Conservation (phyloP, 1,140 invertebrate genomes). For the Drosophila watanabei region DNA sequence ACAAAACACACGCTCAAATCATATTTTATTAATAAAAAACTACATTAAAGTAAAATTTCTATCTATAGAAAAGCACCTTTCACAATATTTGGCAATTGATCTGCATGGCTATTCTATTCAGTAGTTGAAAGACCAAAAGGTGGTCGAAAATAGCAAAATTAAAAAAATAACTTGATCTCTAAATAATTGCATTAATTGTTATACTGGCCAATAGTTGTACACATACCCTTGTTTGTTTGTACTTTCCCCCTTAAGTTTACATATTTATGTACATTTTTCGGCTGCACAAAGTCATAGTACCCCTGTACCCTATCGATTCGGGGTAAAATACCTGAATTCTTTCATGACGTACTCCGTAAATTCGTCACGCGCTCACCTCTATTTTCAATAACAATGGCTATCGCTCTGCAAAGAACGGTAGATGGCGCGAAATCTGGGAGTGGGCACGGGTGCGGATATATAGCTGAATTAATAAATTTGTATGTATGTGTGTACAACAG, state of each 20-base stretch:
- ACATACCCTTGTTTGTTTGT: background rate
- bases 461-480: constrained; percentile 13
- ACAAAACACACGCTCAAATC: too few species aligned
- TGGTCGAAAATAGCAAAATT: too few species aligned
- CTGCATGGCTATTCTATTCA: too few species aligned
- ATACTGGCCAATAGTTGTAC: background rate
- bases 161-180: too few species aligned
- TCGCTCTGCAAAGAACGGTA: constrained; percentile 17
- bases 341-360: background rate
- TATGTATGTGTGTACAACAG: constrained; percentile 40
- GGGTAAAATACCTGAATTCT: background rate
- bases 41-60: too few species aligned
- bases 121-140: too few species aligned
- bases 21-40: too few species aligned
- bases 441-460: background rate
- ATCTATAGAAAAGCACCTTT: too few species aligned
- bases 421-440: constrained; percentile 18
- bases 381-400: constrained; percentile 9
- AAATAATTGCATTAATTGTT: too few species aligned
- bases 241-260: background rate
- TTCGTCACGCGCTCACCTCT: background rate
- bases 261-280: background rate
- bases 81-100: too few species aligned
- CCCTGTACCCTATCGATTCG: background rate
- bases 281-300: background rate